Percentiles rank a stretch among this genome's conserved stretches.
Evolutionary conservation across 2,113 vertebrate species (phyloP).

Genomic region (Gulo gulo): DNA sequence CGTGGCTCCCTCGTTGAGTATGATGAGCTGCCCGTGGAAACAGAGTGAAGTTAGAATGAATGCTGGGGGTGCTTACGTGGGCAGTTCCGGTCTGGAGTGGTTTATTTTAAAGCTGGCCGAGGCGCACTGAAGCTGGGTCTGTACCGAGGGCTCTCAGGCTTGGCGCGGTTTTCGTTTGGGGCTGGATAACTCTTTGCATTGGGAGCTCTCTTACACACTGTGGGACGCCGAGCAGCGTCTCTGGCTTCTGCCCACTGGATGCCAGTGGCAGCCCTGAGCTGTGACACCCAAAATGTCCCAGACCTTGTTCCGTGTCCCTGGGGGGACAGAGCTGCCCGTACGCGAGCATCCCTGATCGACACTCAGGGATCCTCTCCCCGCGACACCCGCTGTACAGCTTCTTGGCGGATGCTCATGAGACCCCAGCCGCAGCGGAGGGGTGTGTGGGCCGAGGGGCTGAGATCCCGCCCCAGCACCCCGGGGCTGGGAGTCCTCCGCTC

Average conservation of each 20-base stretch:
- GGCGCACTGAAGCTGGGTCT: not conserved
- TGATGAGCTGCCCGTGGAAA: not conserved
- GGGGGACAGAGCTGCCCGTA: rapidly evolving
- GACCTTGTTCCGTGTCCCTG: rapidly evolving
- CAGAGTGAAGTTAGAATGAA: too few relatives aligned
- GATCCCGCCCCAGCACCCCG: not conserved
- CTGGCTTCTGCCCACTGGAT: not conserved
- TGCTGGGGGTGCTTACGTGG: not conserved
- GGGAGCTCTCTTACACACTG: not conserved
- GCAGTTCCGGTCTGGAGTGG: rapidly evolving
- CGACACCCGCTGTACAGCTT: not conserved
- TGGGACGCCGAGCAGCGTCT: rapidly evolving
- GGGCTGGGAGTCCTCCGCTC: not conserved
- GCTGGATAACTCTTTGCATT: not conserved
- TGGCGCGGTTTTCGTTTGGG: not conserved
- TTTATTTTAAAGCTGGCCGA: not conserved
- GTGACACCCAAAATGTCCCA: not conserved
- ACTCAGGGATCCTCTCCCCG: too few relatives aligned
- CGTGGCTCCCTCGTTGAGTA: not conserved
- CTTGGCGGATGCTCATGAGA: rapidly evolving
- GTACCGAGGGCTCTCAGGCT: rapidly evolving
- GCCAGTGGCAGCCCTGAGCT: not conserved
- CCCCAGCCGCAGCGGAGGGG: not conserved
- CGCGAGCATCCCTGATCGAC: not conserved
- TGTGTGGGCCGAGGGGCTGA: rapidly evolving